Conservation (phyloP, 2,888 invertebrate species). For the Parasteatoda lunata region DNA sequence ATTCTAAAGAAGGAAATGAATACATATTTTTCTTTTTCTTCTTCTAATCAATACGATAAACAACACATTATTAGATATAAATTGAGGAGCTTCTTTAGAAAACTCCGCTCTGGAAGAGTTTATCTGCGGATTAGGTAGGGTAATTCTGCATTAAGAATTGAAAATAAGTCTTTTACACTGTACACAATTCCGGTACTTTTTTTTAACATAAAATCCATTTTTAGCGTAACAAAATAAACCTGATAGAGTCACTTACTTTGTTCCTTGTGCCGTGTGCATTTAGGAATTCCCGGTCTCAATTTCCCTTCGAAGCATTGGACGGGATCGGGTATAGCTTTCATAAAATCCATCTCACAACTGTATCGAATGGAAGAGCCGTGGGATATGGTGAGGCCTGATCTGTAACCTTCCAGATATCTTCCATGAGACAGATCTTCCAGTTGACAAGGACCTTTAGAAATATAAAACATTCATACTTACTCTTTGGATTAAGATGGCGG, state of each 20-base stretch:
- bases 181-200: too few relatives aligned
- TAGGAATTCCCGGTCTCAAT: constrained; percentile 78
- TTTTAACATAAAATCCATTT: too few relatives aligned
- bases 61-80: too few relatives aligned
- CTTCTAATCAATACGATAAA: too few relatives aligned
- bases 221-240: too few relatives aligned
- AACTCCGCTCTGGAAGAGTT: too few relatives aligned
- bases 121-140: too few relatives aligned
- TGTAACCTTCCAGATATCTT: constrained; percentile 84
- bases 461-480: not conserved
- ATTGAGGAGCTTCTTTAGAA: too few relatives aligned
- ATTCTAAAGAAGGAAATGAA: too few relatives aligned
- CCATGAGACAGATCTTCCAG: constrained; percentile 81
- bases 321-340: constrained; percentile 75
- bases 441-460: constrained; percentile 81
- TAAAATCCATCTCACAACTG: constrained; percentile 74
- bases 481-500: not conserved
- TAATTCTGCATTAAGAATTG: too few relatives aligned
- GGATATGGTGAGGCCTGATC: constrained; percentile 85
- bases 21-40: too few relatives aligned
- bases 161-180: too few relatives aligned
- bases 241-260: not conserved
- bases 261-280: constrained; percentile 73
- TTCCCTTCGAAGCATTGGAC: constrained; percentile 81
- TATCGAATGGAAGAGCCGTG: constrained; percentile 86